These are phyloP conservation scores for Fragum sueziense DNA, from an alignment of 2,888 invertebrate species.

Conservation along the genomic window DNA sequence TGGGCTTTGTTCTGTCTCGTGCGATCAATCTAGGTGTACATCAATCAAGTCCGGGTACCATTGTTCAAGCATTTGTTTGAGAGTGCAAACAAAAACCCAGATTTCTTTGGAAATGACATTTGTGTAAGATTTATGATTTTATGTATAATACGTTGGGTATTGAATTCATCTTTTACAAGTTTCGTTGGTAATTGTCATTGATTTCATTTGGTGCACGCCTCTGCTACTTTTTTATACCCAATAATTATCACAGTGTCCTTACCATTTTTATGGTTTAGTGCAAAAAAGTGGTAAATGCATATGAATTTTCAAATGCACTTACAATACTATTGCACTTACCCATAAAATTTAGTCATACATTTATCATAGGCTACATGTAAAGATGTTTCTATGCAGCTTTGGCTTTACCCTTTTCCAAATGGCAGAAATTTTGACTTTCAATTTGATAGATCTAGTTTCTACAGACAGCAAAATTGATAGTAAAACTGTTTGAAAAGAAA, in stretches of 20 bases:
- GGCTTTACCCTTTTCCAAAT: too few species aligned
- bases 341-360: conserved; percentile 38
- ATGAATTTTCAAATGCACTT: too few species aligned
- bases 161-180: conserved; percentile 45
- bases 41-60: conserved; percentile 78
- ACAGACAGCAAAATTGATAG: too few species aligned
- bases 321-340: too few species aligned
- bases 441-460: too few species aligned
- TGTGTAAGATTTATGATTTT: conserved; percentile 61
- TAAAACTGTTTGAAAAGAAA: too few species aligned
- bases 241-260: conserved; percentile 49
- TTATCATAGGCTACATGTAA: conserved; percentile 57
- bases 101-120: conserved; percentile 64
- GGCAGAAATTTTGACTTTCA: too few species aligned
- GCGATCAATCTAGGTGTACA: conserved; percentile 79
- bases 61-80: conserved; percentile 80
- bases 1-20: conserved; percentile 77
- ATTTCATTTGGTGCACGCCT: conserved; percentile 42
- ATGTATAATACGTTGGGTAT: conserved; percentile 54
- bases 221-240: conserved; percentile 36
- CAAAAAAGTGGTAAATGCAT: too few species aligned
- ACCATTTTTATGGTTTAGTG: too few species aligned
- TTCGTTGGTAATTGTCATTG: conserved; percentile 43
- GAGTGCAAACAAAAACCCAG: conserved; percentile 77
- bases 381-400: conserved; percentile 42